Evolutionary conservation across 2,888 invertebrate genomes (phyloP).

Genomic region (Dasysyrphus tricinctus): DNA sequence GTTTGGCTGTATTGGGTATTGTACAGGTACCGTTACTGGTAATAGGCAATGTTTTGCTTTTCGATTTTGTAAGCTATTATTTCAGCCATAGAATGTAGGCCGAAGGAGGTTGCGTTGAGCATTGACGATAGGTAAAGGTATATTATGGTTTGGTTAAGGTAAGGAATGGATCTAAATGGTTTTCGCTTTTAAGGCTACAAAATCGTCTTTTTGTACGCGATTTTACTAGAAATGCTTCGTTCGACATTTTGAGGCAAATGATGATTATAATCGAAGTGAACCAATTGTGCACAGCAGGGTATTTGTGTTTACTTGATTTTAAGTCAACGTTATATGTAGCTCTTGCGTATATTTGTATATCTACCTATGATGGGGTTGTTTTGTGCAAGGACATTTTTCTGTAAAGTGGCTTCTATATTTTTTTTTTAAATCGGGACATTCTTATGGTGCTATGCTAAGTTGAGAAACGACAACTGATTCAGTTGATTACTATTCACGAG

Average conservation of each 20-base stretch:
- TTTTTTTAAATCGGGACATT: constrained; percentile 7
- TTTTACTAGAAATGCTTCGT: constrained; percentile 24
- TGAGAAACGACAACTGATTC: background rate
- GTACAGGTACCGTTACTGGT: constrained; percentile 20
- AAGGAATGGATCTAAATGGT: constrained; percentile 40
- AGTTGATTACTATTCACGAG: constrained; percentile 12
- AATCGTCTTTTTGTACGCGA: constrained; percentile 39
- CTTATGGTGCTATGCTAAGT: background rate
- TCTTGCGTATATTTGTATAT: background rate
- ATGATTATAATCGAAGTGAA: constrained; percentile 45
- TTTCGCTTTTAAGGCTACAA: constrained; percentile 30
- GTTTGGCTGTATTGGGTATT: constrained; percentile 40
- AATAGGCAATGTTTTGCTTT: constrained; percentile 74
- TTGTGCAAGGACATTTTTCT: constrained; percentile 21
- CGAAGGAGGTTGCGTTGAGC: background rate
- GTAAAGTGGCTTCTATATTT: constrained; percentile 5
- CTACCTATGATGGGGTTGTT: background rate
- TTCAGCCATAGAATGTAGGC: constrained; percentile 29
- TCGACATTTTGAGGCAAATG: constrained; percentile 41
- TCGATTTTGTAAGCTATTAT: constrained; percentile 64
- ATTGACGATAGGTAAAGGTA: too few relatives aligned
- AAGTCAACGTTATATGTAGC: background rate
- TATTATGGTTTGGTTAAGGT: background rate
- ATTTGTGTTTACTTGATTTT: constrained; percentile 11
- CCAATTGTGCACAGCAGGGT: constrained; percentile 49